These are phyloP conservation scores for Alfaro cultratus DNA, from an alignment of 2,797 vertebrate genomes.

Conservation along the genomic window DNA sequence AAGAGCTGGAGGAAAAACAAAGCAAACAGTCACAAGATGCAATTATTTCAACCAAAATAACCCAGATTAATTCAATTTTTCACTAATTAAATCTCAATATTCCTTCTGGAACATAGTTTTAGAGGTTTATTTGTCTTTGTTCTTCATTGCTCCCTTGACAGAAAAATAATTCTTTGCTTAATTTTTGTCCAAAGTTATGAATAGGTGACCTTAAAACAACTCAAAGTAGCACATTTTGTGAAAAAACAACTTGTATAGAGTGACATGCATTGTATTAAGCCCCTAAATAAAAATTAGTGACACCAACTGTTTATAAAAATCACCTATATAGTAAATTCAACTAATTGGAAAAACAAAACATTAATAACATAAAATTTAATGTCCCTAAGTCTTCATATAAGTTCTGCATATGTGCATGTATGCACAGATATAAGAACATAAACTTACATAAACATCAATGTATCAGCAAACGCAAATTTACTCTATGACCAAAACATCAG, in stretches of 20 bases:
- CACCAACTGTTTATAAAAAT: neutral
- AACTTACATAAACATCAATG: too few species aligned
- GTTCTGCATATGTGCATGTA: too few species aligned
- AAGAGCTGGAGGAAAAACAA: slow-evolving; percentile 83
- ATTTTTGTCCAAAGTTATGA: neutral
- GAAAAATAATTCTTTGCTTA: neutral
- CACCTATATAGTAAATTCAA: neutral
- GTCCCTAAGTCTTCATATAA: too few species aligned
- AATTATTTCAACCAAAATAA: slow-evolving; percentile 1
- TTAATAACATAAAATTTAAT: too few species aligned
- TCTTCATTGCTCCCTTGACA: neutral
- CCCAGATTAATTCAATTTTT: neutral
- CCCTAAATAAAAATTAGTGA: neutral
- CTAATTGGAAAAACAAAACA: too few species aligned
- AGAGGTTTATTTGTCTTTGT: neutral
- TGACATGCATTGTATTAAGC: neutral
- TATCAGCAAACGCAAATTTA: too few species aligned
- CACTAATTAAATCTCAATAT: neutral
- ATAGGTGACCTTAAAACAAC: neutral
- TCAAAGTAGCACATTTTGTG: neutral
- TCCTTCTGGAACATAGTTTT: neutral
- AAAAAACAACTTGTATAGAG: neutral
- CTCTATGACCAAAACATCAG: too few species aligned
- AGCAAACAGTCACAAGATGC: neutral
- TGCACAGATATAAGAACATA: too few species aligned